A percentile compares a stretch with the other conserved stretches of the same genome.
These are phyloP conservation scores for Phyllotreta striolata DNA, from an alignment of 2,888 invertebrate species.

Conservation along the genomic window DNA sequence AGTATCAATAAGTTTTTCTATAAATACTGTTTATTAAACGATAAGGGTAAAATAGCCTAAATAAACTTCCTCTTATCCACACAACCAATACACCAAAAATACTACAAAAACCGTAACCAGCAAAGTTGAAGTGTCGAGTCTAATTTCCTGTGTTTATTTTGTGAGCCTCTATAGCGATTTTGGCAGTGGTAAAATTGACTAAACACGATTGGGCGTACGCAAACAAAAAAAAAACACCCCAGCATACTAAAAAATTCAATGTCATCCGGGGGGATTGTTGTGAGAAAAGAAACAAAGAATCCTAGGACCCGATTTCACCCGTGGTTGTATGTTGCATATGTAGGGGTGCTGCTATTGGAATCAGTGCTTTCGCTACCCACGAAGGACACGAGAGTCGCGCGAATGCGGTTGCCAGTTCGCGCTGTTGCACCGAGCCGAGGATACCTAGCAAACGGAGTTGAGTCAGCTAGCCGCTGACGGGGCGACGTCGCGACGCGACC, in stretches of 20 bases:
- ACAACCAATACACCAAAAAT: too few species aligned
- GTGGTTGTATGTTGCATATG: slow-evolving; percentile 35
- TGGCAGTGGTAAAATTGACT: too few species aligned
- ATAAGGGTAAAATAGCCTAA: too few species aligned
- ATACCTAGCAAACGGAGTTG: slow-evolving; percentile 66
- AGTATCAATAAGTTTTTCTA: too few species aligned
- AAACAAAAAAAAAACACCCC: slow-evolving; percentile 1
- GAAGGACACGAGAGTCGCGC: slow-evolving; percentile 76
- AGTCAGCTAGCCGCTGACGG: slow-evolving; percentile 35
- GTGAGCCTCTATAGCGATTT: too few species aligned
- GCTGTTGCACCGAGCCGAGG: slow-evolving; percentile 84
- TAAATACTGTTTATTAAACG: too few species aligned
- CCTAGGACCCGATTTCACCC: slow-evolving; percentile 23
- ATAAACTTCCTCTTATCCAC: too few species aligned
- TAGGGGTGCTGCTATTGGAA: slow-evolving; percentile 85
- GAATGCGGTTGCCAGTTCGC: slow-evolving; percentile 93
- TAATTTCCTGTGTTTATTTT: too few species aligned
- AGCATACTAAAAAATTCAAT: neutral
- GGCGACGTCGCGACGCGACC: slow-evolving; percentile 45
- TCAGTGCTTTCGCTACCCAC: slow-evolving; percentile 87
- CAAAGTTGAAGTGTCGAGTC: too few species aligned
- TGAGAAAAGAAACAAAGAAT: too few species aligned
- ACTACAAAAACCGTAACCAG: too few species aligned
- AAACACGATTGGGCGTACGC: neutral
- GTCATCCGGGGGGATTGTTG: neutral